phyloP scores from a whole-genome alignment of 2,113 vertebrate species.

The Silurus meridionalis region DNA sequence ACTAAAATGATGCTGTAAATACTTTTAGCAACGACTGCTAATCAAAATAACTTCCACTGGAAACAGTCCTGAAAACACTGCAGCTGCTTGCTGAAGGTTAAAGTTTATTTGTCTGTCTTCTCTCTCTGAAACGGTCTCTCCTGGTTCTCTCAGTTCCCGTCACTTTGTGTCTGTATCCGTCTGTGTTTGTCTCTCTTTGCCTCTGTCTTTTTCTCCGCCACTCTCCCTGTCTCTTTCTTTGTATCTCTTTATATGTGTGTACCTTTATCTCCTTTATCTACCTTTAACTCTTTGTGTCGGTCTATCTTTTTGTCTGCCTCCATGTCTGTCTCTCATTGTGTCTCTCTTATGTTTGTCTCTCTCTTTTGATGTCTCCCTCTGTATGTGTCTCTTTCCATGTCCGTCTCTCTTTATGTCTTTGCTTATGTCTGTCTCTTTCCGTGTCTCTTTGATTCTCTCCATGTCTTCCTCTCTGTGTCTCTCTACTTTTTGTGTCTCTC shows the following conservation, averaged over 20 bases:
- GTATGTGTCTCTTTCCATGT: constrained; percentile 32
- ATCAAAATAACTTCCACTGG: neutral
- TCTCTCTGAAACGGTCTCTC: too few species aligned
- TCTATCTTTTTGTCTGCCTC: too few species aligned
- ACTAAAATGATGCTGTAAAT: too few species aligned
- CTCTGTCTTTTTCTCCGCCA: neutral
- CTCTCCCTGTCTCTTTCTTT: neutral
- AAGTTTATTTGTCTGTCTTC: neutral
- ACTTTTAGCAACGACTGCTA: neutral
- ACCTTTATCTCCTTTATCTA: too few species aligned
- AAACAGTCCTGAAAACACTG: neutral
- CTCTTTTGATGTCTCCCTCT: neutral
- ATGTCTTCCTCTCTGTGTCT: constrained; percentile 39
- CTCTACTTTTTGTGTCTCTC: constrained; percentile 16
- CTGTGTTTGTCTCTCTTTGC: neutral
- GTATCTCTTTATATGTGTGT: neutral
- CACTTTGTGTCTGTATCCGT: too few species aligned
- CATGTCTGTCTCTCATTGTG: too few species aligned
- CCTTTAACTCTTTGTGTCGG: constrained; percentile 34
- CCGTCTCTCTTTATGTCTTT: constrained; percentile 40
- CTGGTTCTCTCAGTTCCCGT: too few species aligned
- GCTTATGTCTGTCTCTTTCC: constrained; percentile 41
- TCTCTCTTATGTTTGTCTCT: neutral
- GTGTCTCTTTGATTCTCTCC: constrained; percentile 50
- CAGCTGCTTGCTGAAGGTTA: neutral